Percentiles rank a stretch among this genome's conserved stretches.
These are phyloP conservation scores for Acleris emargana DNA, from an alignment of 2,888 invertebrate genomes.

Conservation along the genomic window DNA sequence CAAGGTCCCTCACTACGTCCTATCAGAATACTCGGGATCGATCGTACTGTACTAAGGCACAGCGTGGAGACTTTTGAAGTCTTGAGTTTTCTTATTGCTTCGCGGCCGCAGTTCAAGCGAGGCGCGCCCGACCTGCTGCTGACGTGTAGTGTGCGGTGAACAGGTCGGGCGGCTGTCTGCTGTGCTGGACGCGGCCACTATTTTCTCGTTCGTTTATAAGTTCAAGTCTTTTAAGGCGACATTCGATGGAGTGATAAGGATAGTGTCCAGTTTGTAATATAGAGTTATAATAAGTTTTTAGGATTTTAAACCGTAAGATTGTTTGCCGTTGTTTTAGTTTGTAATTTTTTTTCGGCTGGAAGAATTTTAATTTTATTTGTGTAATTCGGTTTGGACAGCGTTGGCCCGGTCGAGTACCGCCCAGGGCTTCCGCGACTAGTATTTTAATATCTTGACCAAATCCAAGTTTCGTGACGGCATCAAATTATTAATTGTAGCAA, in stretches of 20 bases:
- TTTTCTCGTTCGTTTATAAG: slow-evolving; percentile 3
- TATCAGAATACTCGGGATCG: too few relatives aligned
- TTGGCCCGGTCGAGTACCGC: slow-evolving; percentile 17
- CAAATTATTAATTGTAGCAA: neutral
- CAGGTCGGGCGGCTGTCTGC: too few relatives aligned
- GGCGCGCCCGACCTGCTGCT: too few relatives aligned
- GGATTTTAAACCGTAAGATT: slow-evolving; percentile 49
- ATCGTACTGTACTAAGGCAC: too few relatives aligned
- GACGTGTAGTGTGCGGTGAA: too few relatives aligned
- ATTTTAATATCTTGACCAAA: slow-evolving; percentile 11
- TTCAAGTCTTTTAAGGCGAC: neutral
- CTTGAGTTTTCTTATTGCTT: too few relatives aligned
- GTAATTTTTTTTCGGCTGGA: slow-evolving; percentile 56
- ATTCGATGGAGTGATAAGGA: slow-evolving; percentile 18
- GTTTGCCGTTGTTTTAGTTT: slow-evolving; percentile 71
- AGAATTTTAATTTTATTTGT: slow-evolving; percentile 44
- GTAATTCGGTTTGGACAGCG: slow-evolving; percentile 36
- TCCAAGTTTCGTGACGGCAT: neutral
- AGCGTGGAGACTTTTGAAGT: too few relatives aligned
- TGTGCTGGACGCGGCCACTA: neutral
- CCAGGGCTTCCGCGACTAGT: neutral
- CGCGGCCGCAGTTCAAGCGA: too few relatives aligned
- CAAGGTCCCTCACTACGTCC: too few relatives aligned
- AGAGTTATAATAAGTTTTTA: slow-evolving; percentile 64
- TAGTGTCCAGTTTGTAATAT: slow-evolving; percentile 69